A percentile compares a stretch with the other conserved stretches of the same genome.
These are phyloP conservation scores for Periophthalmus magnuspinnatus DNA, from an alignment of 2,797 vertebrate species.

Conservation along the genomic window DNA sequence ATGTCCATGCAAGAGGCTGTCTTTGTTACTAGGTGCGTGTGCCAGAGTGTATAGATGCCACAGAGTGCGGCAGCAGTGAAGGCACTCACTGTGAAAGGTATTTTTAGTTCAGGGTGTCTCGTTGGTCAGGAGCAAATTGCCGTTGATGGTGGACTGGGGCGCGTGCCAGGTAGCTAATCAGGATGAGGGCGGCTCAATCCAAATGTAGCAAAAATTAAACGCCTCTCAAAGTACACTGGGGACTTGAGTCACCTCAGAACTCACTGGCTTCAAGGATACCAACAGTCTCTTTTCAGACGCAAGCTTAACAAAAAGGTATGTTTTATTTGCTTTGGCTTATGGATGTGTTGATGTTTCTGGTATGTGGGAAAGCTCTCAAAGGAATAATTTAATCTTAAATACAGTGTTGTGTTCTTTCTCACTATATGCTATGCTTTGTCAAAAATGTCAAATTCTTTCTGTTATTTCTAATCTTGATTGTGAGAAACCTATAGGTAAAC, in stretches of 20 bases:
- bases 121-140: conserved; percentile 51
- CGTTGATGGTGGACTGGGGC: conserved; percentile 67
- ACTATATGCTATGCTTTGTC: neutral
- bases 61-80: conserved; percentile 29
- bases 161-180: conserved; percentile 64
- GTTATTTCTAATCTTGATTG: neutral
- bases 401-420: neutral
- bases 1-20: conserved; percentile 46
- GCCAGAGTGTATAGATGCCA: conserved; percentile 6
- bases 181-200: conserved; percentile 77
- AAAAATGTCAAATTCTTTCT: neutral
- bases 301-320: conserved; percentile 60
- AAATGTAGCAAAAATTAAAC: conserved; percentile 77
- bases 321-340: conserved; percentile 16
- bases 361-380: neutral
- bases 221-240: conserved; percentile 32
- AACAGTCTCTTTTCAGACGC: conserved; percentile 8
- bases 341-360: neutral
- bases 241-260: conserved; percentile 26
- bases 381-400: neutral
- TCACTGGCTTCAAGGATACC: conserved; percentile 16
- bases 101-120: conserved; percentile 64
- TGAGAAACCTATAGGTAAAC: neutral
- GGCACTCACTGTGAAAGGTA: conserved; percentile 60
- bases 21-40: conserved; percentile 43